phyloP scores from a whole-genome alignment of 2,113 vertebrate genomes.

The Atlantisia rogersi region DNA sequence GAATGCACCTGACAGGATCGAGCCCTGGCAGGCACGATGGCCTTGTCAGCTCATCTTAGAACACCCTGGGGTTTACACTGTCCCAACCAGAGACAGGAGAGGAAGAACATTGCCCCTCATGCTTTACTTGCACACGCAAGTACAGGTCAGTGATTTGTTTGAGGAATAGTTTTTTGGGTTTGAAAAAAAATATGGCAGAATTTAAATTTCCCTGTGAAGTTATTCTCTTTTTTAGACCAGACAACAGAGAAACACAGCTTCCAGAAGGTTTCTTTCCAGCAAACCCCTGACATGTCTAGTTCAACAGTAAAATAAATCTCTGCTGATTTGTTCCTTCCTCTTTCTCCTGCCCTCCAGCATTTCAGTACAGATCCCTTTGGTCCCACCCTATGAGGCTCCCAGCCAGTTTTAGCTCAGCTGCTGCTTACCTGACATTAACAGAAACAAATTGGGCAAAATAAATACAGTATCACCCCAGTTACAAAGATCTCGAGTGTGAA shows the following conservation, averaged over 20 bases:
- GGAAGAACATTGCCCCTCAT: not conserved
- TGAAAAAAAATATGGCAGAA: not conserved
- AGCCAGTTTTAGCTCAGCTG: not conserved
- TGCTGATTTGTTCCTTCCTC: not conserved
- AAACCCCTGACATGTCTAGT: not conserved
- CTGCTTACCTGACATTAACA: not conserved
- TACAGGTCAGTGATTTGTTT: not conserved
- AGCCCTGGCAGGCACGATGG: not conserved
- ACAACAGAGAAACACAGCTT: not conserved
- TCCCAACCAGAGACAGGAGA: not conserved
- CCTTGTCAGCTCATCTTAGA: not conserved
- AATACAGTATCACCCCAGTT: not conserved
- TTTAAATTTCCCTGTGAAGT: not conserved
- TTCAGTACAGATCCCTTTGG: not conserved
- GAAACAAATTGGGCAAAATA: not conserved
- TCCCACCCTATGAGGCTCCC: not conserved
- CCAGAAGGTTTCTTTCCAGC: not conserved
- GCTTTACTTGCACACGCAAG: not conserved
- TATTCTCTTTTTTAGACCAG: not conserved
- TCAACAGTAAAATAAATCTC: not conserved
- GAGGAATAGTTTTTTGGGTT: not conserved
- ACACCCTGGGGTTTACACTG: not conserved
- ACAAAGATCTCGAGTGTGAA: not conserved
- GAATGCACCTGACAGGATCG: no score
- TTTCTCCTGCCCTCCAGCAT: not conserved